phyloP scores from a whole-genome alignment of 2,113 vertebrate genomes.

The Oryzias curvinotus region DNA sequence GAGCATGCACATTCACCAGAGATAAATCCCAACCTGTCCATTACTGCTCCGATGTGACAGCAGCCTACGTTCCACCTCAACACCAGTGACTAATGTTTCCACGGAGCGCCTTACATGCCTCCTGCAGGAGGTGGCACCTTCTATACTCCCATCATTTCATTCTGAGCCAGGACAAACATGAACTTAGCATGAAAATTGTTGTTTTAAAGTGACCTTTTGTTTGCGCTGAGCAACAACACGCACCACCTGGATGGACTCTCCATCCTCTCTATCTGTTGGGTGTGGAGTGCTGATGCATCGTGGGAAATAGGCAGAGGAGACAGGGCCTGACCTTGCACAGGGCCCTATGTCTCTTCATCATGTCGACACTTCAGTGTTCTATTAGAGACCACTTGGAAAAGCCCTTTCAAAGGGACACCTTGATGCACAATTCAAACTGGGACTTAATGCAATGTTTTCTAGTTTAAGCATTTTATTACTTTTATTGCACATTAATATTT shows the following conservation, averaged over 20 bases:
- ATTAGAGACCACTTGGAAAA: conserved; percentile 38
- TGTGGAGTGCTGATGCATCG: conserved; percentile 16
- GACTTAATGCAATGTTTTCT: not conserved
- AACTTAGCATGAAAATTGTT: not conserved
- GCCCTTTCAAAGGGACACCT: conserved; percentile 19
- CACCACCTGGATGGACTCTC: not conserved
- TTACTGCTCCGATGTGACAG: conserved; percentile 61
- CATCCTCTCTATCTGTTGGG: not conserved
- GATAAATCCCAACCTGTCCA: conserved; percentile 61
- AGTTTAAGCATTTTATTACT: no score
- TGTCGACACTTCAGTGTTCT: conserved; percentile 42
- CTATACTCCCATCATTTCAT: conserved; percentile 35
- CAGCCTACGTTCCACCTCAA: conserved; percentile 58
- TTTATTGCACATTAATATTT: no score
- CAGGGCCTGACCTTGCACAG: conserved; percentile 53
- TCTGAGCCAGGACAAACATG: not conserved
- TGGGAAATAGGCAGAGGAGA: conserved; percentile 36
- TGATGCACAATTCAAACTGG: conserved; percentile 39
- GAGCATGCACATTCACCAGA: conserved; percentile 30
- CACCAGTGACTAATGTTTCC: conserved; percentile 67
- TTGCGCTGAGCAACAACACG: conserved; percentile 15
- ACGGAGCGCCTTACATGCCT: conserved; percentile 55
- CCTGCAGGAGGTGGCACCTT: conserved; percentile 51
- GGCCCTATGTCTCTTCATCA: conserved; percentile 57
- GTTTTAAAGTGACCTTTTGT: not conserved